Conservation (phyloP, 2,888 invertebrate genomes). For the Diarsia mendica region DNA sequence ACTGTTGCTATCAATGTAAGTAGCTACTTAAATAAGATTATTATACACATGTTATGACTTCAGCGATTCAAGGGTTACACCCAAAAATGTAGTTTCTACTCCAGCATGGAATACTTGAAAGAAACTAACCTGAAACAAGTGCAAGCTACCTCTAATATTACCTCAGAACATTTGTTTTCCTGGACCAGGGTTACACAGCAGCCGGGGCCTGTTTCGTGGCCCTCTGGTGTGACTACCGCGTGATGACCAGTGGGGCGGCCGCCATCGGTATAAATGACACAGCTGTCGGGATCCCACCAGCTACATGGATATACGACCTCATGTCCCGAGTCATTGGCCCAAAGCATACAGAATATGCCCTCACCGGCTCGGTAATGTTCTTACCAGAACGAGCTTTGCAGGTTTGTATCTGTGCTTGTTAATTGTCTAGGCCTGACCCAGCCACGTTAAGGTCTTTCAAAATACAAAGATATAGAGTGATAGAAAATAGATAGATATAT, state of each 20-base stretch:
- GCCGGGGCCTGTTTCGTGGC: conserved; percentile 91
- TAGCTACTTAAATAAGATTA: no score
- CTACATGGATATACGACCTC: conserved; percentile 90
- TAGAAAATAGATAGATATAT: no score
- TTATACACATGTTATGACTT: background rate
- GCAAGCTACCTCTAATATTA: background rate
- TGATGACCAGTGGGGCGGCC: conserved; percentile 83
- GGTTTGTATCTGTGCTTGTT: conserved; percentile 51
- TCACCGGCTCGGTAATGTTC: conserved; percentile 92
- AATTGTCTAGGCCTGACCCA: background rate
- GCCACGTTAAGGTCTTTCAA: background rate
- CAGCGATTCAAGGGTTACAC: background rate
- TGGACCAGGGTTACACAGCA: conserved; percentile 81
- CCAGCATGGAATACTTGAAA: background rate
- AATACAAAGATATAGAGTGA: no score
- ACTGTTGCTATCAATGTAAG: conserved; percentile 94
- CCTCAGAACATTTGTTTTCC: background rate
- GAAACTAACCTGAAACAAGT: background rate
- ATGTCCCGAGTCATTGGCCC: conserved; percentile 89
- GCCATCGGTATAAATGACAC: conserved; percentile 95
- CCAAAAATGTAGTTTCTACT: background rate
- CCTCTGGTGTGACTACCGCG: conserved; percentile 92
- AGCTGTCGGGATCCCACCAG: conserved; percentile 92
- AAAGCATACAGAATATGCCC: conserved; percentile 92
- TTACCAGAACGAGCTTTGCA: conserved; percentile 92